Evolutionary conservation across 1,140 invertebrate species (phyloP), one percentile per base, ranked within the genome.

Genomic region (Carposina sasakii): DNA sequence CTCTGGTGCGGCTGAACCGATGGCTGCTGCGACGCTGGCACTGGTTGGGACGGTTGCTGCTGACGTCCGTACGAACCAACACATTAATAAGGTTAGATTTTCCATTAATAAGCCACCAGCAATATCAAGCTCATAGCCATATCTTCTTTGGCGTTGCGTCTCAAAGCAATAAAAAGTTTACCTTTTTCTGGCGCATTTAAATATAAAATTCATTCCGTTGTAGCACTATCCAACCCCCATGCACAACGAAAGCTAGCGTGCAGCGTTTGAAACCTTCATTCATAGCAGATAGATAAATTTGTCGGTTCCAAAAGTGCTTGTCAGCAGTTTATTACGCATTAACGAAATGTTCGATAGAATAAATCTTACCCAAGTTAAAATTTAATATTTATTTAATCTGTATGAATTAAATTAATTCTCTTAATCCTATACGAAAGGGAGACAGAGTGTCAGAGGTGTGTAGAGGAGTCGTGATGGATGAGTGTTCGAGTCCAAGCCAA

Each of bases 1-100:
- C 54, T 84, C 81, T 60, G 81, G 81, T 77, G 81, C 75, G 57
- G 77, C 77, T 70, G 86, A 60, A 68, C 85, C 67, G 81, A 81
- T 68, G 72, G 85, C 76, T 81, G 86, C 65, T 85, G 83, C 72
- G 90, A 89, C 63, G 88, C 88, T 76, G 86, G 86, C 62, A 67
- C 71, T 71, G 81, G 79, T 79, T 88, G 86, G 67, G 78, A 82
- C 71, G 79, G 78, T 78, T 85, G 83, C 76, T 85, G 84, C 71
- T 85, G 77, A 81, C 81, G 81, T 84, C 81, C 81, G 81, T 84
- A 84, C 81, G 81, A 73, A 84, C 77, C 81, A 84, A 84, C 75
- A 84, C 81, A 84, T 84, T 84, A 81, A 84, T 84, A 84, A 84
- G 81, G 81, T 84, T 84, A 84, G 81, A 83, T 83, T 83, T 81